Conservation (phyloP, 2,797 vertebrate genomes). For the Natrix natrix region DNA sequence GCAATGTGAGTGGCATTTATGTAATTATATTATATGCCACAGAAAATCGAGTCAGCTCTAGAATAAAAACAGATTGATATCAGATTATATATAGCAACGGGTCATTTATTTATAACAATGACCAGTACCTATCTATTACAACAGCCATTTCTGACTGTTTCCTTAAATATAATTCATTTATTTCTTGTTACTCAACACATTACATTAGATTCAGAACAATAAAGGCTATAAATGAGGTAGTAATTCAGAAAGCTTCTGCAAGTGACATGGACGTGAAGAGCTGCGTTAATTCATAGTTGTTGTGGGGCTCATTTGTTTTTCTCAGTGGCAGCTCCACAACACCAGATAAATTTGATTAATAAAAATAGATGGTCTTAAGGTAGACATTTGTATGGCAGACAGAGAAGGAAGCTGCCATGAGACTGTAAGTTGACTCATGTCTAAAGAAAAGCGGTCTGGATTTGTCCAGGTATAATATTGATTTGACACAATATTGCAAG, state of each 20-base stretch:
- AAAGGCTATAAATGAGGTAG: constrained; percentile 25
- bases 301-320: constrained; percentile 14
- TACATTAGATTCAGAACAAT: constrained; percentile 22
- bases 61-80: not conserved
- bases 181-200: constrained; percentile 10
- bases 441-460: not conserved
- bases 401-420: not conserved
- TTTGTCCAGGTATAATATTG: not conserved
- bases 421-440: not conserved
- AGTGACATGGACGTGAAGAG: constrained; percentile 17
- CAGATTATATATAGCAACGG: not conserved
- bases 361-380: constrained; percentile 7
- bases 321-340: constrained; percentile 10
- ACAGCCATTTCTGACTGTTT: not conserved
- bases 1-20: not conserved
- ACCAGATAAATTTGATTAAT: constrained; percentile 24
- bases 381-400: not conserved
- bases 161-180: constrained; percentile 9
- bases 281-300: constrained; percentile 24
- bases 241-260: constrained; percentile 25
- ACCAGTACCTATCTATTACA: not conserved
- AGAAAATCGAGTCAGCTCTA: not conserved
- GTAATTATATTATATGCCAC: not conserved
- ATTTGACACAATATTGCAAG: not conserved
- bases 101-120: not conserved